Base-by-base conservation (phyloP, 2,113 vertebrate species). In the Saccopteryx bilineata region DNA sequence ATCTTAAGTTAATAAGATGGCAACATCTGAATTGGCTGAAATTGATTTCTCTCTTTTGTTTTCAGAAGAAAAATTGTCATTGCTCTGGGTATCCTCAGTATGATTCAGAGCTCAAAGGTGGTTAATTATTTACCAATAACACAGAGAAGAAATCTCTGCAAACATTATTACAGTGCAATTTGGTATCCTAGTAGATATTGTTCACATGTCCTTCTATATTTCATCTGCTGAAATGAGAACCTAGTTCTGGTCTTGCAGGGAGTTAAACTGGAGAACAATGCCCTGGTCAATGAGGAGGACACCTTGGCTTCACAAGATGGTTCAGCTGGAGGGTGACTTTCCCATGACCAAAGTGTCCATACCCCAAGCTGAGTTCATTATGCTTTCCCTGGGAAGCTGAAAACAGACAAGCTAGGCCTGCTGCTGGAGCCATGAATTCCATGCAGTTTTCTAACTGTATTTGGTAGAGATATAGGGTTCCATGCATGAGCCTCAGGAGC, bases 11-110 rank as follows among this genome's bases (percentile, higher is more conserved):
- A 98, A 96, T 98, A 98, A 98, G 98, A 88, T 24, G 4, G 91
- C 91, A 98, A 98, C 97, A 98, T 97, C 95, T 97, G 93, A 95
- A 98, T 98, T 98, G 98, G 97, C 83, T 97, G 76, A 82, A 97
- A 98, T 98, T 1, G 95, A 98, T 98, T 98, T 98, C 93, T 6
- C 93, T 6, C 71, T 96, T 98, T 98, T 97, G 39, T 97, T 98
- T 98, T 98, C 79, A 91, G 93, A 81, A 96, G 94, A 97, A 98
- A 98, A 97, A 97, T 96, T 98, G 96, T 94, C 79, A 5, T 61
- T 76, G 65, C 93, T 0, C 0, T 66, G 91, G 82, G 61, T 83
- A 94, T 72, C 69, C 19, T 97, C 58, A 69, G 54, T 96, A 90
- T 92, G 71, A 97, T 92, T 91, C 66, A 92, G 84, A 80, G 19